These are phyloP conservation scores for Drosophila cardini DNA, from an alignment of 1,140 invertebrate species.

Conservation along the genomic window DNA sequence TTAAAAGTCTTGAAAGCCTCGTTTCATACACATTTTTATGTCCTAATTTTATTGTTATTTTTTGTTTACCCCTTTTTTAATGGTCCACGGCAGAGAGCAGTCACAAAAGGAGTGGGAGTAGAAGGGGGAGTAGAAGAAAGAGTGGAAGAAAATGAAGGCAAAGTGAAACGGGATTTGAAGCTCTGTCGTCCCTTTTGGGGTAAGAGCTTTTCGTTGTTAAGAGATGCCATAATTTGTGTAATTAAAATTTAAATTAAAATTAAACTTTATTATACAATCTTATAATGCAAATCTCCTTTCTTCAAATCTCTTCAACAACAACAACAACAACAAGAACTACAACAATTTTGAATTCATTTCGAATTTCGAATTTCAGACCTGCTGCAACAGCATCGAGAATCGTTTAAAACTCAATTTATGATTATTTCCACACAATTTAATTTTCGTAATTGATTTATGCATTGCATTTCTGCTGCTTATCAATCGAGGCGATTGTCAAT, in stretches of 20 bases:
- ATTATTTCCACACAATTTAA: constrained; percentile 78
- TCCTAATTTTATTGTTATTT: constrained; percentile 47
- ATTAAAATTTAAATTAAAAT: constrained; percentile 51
- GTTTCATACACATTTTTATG: constrained; percentile 46
- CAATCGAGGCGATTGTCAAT: constrained; percentile 45
- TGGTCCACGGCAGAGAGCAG: neutral
- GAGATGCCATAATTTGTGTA: constrained; percentile 41
- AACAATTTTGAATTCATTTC: constrained; percentile 12
- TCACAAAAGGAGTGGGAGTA: neutral
- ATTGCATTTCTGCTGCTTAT: constrained; percentile 42
- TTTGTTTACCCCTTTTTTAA: constrained; percentile 33
- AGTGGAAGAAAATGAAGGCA: constrained; percentile 8
- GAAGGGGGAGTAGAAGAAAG: neutral
- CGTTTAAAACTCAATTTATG: constrained; percentile 70
- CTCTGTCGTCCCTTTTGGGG: neutral
- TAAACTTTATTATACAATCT: neutral
- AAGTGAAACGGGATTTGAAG: constrained; percentile 6
- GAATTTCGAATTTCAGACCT: constrained; percentile 2
- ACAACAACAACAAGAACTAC: neutral
- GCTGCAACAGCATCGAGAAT: constrained; percentile 33
- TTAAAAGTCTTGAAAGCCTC: constrained; percentile 1
- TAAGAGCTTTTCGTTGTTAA: constrained; percentile 49
- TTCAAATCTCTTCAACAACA: constrained; percentile 34
- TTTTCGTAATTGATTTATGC: constrained; percentile 72
- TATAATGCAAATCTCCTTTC: neutral